Conservation (phyloP, 92 coral and sea anemone species). For the Palythoa heliodiscus region DNA sequence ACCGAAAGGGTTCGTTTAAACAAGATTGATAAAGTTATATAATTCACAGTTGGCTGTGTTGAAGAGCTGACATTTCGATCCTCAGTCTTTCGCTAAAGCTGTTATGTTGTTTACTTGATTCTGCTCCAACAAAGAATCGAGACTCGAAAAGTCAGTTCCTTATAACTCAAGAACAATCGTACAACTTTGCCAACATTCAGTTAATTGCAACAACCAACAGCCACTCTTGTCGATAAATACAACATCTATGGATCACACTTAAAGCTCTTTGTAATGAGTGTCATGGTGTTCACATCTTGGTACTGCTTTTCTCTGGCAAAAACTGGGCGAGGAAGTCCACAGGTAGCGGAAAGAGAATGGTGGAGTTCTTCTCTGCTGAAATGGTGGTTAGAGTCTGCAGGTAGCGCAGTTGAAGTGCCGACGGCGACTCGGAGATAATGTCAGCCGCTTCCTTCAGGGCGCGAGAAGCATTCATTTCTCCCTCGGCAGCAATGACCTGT, state of each 20-base stretch:
- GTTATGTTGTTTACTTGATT: not conserved
- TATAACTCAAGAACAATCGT: slow-evolving; percentile 19
- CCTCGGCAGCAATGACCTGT: slow-evolving; percentile 94
- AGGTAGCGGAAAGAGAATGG: slow-evolving; percentile 66
- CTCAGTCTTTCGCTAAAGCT: too few relatives aligned
- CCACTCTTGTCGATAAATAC: not conserved
- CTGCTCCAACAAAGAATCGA: not conserved
- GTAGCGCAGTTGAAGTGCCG: slow-evolving; percentile 88
- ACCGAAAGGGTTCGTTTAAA: too few relatives aligned
- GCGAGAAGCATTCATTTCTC: slow-evolving; percentile 46
- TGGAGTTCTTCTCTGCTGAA: slow-evolving; percentile 62
- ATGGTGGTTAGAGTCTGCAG: slow-evolving; percentile 77
- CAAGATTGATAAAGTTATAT: too few relatives aligned
- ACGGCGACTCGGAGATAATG: slow-evolving; percentile 69
- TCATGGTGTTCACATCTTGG: not conserved
- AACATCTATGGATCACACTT: not conserved
- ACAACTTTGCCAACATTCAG: not conserved
- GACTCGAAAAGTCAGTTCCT: not conserved
- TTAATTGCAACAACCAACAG: not conserved
- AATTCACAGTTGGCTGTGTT: too few relatives aligned
- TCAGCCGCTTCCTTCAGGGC: slow-evolving; percentile 70
- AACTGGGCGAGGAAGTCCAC: slow-evolving; percentile 57
- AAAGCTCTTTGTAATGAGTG: not conserved
- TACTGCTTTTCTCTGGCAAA: slow-evolving; percentile 46
- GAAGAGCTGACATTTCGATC: too few relatives aligned